Conservation (phyloP, 2,888 invertebrate species). For the Myopa testacea region DNA sequence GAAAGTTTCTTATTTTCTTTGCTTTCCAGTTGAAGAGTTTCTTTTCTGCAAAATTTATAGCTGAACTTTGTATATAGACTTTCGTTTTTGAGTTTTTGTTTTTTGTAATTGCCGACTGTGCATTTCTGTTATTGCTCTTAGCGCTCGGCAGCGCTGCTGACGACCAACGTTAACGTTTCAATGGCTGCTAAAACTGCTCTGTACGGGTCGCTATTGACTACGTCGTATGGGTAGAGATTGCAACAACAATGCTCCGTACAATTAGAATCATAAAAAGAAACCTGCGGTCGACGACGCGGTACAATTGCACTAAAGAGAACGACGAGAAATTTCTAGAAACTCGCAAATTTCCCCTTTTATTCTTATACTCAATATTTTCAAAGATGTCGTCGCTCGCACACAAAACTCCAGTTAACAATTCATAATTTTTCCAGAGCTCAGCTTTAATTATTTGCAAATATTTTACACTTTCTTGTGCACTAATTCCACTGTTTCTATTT, state of each 20-base stretch:
- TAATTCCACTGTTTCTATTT: not conserved
- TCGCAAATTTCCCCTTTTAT: conserved; percentile 14
- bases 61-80: too few relatives aligned
- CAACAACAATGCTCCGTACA: not conserved
- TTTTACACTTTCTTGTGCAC: conserved; percentile 14
- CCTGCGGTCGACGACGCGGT: not conserved
- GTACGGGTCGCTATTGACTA: not conserved
- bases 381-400: conserved; percentile 27
- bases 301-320: not conserved
- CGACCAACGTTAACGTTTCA: not conserved
- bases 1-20: too few relatives aligned
- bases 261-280: not conserved
- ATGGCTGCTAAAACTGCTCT: conserved; percentile 10
- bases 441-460: conserved; percentile 10
- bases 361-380: conserved; percentile 18
- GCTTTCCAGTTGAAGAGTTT: too few relatives aligned
- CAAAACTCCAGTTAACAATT: not conserved
- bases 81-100: not conserved
- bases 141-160: conserved; percentile 11
- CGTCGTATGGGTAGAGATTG: not conserved
- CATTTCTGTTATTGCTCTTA: not conserved
- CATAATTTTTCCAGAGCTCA: not conserved
- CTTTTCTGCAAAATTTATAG: too few relatives aligned
- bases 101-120: conserved; percentile 23
- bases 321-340: not conserved